Conservation (phyloP, 2,888 invertebrate species). For the Hyles lineata region DNA sequence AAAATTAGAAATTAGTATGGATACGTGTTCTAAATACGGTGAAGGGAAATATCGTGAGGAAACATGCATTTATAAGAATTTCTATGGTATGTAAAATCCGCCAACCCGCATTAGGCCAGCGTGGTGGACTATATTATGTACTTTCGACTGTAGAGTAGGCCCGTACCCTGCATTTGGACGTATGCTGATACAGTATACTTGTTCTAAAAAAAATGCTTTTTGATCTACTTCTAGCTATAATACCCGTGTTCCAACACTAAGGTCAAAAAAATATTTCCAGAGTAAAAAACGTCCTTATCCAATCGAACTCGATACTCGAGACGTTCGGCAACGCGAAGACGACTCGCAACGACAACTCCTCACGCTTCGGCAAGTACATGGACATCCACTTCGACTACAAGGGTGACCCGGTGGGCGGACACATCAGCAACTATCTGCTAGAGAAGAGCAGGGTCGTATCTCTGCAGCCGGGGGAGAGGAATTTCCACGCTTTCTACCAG, state of each 20-base stretch:
- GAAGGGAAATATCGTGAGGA: too few species aligned
- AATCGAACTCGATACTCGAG: slow-evolving; percentile 98
- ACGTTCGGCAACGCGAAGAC: slow-evolving; percentile 99
- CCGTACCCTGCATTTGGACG: too few species aligned
- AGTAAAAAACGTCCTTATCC: slow-evolving; percentile 98
- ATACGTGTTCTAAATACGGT: too few species aligned
- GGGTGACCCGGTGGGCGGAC: slow-evolving; percentile 98
- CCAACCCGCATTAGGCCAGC: too few species aligned
- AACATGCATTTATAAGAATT: too few species aligned
- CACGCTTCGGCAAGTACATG: slow-evolving; percentile 99
- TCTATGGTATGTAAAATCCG: too few species aligned
- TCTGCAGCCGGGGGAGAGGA: slow-evolving; percentile 97
- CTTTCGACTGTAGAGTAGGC: too few species aligned
- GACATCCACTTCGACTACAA: slow-evolving; percentile 99
- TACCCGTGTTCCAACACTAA: too few species aligned
- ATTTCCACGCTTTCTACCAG: slow-evolving; percentile 99
- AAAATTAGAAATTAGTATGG: too few species aligned
- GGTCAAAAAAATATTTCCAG: slow-evolving; percentile 83
- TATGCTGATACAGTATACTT: neutral
- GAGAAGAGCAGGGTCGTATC: slow-evolving; percentile 98
- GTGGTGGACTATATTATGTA: too few species aligned
- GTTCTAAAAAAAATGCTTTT: neutral
- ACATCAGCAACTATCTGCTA: slow-evolving; percentile 97
- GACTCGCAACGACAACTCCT: slow-evolving; percentile 98
- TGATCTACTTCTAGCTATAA: neutral